Base-by-base conservation (phyloP, 2,888 invertebrate genomes). In the Drosophila paranaensis region DNA sequence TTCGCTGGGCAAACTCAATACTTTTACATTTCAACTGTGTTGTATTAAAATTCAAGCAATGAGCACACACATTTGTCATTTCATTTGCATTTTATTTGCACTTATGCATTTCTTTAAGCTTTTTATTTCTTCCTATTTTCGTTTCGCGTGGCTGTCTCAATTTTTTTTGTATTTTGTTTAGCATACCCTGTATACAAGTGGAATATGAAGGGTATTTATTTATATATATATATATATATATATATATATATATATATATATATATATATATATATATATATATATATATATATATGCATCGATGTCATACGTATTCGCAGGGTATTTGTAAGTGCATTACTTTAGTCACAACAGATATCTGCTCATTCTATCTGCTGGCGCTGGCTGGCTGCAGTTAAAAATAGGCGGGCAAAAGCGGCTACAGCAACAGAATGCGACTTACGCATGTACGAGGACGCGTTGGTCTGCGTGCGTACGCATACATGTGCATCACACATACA, bases 71-170 rank as follows among this genome's bases (percentile, higher is more conserved):
- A 54, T 40, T 60, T 27, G 40, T 60, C 53, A 65, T 58, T 77
- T 71, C 71, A 71, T 86, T 78, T 71, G 79, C 53, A 65, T 58
- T 73, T 71, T 72, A 71, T 86, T 78, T 81, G 87, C 74, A 79
- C 77, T 74, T 68, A 27, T 27, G 27, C 4, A 43, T 63, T 71
- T 77, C 42, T 37, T 53, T 55, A 51, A 45, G 64, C 33, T 40
- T 79, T 79, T 79, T 72, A 67, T 75, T 80, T 66, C 69, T 74
- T 80, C 83, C 85, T 75, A 85, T 88, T 69, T 86, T 77, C 30
- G 61, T 58, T 68, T 67, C 58, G 67, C 35, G 35, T 35, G 4
- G 11, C 53, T 14, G 48, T 51, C 30, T 54, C 16, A 27, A n/a
- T 40, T 20, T 20, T 20, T 1, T 20, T 20, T 20, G 20, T 40